Percentiles rank a stretch among this genome's conserved stretches.
These are phyloP conservation scores for Rhabdophis nuchalis DNA, from an alignment of 2,797 vertebrate species.

Conservation along the genomic window DNA sequence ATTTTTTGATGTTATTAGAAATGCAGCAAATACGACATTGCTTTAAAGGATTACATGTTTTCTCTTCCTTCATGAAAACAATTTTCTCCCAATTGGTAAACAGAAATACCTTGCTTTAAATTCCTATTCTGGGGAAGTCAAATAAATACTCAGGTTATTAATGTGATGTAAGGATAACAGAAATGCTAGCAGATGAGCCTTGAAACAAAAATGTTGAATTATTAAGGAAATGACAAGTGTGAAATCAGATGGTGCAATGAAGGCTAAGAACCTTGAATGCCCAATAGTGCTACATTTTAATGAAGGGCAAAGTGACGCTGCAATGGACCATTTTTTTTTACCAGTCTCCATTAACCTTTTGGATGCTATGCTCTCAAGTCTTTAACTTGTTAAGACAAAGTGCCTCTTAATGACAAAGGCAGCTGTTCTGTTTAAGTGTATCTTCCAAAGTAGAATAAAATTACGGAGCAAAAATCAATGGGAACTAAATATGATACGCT, in stretches of 20 bases:
- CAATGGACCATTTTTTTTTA: slow-evolving; percentile 65
- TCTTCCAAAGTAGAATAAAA: slow-evolving; percentile 25
- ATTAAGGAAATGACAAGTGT: slow-evolving; percentile 63
- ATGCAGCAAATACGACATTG: background rate
- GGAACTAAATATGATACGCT: background rate
- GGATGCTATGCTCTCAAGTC: slow-evolving; percentile 49
- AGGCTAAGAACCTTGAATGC: slow-evolving; percentile 51
- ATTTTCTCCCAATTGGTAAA: rapidly evolving
- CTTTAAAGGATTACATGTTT: background rate
- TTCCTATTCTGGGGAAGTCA: slow-evolving; percentile 38
- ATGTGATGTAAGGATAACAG: slow-evolving; percentile 47
- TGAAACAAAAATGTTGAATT: slow-evolving; percentile 66
- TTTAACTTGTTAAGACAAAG: slow-evolving; percentile 51
- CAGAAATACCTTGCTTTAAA: background rate
- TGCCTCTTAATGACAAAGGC: slow-evolving; percentile 50
- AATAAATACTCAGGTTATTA: slow-evolving; percentile 46
- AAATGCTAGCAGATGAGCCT: slow-evolving; percentile 51
- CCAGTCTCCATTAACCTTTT: slow-evolving; percentile 61
- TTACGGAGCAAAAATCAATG: slow-evolving; percentile 13
- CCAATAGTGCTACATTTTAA: slow-evolving; percentile 68
- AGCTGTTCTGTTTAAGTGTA: slow-evolving; percentile 49
- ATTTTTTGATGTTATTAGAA: background rate
- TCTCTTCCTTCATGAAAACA: background rate
- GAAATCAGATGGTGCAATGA: slow-evolving; percentile 55
- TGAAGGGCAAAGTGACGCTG: slow-evolving; percentile 56